Conservation (phyloP, 2,797 vertebrate species). For the Falco concolor region DNA sequence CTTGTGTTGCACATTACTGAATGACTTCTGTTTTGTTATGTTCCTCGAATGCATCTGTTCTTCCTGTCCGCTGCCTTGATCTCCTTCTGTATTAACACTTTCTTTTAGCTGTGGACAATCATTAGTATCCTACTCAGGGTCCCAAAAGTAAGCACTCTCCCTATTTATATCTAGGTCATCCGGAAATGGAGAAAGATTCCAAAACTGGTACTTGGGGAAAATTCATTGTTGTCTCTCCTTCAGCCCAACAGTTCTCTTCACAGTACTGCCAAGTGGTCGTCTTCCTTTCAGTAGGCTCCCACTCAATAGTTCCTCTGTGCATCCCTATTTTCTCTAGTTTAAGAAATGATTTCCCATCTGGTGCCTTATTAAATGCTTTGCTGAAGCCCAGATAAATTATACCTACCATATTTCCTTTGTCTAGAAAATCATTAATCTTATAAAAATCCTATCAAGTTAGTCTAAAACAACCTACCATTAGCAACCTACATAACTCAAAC, state of each 20-base stretch:
- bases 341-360: slow-evolving; percentile 31
- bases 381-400: slow-evolving; percentile 35
- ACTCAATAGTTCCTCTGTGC: not conserved
- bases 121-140: not conserved
- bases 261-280: not conserved
- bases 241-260: not conserved
- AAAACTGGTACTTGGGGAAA: not conserved
- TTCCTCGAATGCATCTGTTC: not conserved
- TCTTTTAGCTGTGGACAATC: not conserved
- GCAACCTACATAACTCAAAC: not conserved
- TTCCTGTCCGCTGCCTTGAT: not conserved
- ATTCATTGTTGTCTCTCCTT: not conserved
- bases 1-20: not conserved
- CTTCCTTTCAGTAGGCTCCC: not conserved
- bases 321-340: slow-evolving; percentile 11
- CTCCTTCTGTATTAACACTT: not conserved
- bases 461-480: not conserved
- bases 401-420: slow-evolving; percentile 25
- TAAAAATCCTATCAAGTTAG: not conserved
- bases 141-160: not conserved
- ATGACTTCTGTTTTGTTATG: not conserved
- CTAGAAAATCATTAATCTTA: slow-evolving; percentile 27
- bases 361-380: slow-evolving; percentile 28
- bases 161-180: not conserved
- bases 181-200: not conserved